Evolutionary conservation across 2,113 vertebrate species (phyloP).

Genomic region (Ranitomeya imitator): DNA sequence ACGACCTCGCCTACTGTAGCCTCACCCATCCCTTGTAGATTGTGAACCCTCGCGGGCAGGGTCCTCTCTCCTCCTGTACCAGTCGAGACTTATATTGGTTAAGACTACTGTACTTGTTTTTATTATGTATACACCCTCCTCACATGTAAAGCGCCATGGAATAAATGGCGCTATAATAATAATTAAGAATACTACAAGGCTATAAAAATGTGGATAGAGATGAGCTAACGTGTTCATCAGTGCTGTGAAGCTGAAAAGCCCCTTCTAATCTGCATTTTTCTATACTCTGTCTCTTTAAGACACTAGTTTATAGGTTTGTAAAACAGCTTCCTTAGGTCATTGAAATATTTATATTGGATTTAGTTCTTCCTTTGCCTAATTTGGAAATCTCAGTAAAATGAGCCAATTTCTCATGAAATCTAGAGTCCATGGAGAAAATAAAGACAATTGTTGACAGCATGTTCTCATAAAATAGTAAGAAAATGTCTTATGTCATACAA

Average conservation of each 20-base stretch:
- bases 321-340: not conserved
- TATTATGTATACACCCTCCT: no score
- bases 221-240: no score
- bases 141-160: no score
- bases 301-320: not conserved
- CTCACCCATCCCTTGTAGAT: no score
- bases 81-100: no score
- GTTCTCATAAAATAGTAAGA: not conserved
- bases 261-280: not conserved
- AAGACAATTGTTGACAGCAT: not conserved
- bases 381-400: not conserved
- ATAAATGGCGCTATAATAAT: no score
- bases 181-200: no score
- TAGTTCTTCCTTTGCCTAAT: not conserved
- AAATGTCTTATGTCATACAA: not conserved
- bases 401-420: not conserved
- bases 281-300: not conserved
- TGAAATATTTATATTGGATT: slow-evolving; percentile 2
- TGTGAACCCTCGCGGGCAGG: no score
- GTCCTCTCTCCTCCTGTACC: no score
- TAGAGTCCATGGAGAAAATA: not conserved
- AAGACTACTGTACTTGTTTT: no score
- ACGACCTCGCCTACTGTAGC: no score
- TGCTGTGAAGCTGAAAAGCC: not conserved
- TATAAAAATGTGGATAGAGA: no score